Conservation (phyloP, 2,888 invertebrate species). For the Conomelus anceps region DNA sequence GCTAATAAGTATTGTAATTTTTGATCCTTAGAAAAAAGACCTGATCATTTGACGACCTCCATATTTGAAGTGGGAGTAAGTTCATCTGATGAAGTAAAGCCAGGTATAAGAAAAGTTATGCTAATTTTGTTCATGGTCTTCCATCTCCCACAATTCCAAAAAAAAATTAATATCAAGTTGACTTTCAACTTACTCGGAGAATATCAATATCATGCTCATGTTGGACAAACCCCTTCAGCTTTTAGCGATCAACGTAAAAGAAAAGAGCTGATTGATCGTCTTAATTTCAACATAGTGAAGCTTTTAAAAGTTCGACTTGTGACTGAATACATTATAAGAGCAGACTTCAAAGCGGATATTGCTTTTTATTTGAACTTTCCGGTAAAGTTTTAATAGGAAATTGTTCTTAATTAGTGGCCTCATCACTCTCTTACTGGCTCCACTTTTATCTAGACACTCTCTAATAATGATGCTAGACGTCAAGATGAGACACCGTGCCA, state of each 20-base stretch:
- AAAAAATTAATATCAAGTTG: not conserved
- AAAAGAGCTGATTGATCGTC: not conserved
- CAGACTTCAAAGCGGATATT: not conserved
- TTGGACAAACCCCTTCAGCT: not conserved
- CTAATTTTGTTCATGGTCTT: too few relatives aligned
- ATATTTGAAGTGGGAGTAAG: too few relatives aligned
- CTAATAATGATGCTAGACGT: not conserved
- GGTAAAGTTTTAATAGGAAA: not conserved
- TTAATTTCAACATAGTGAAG: not conserved
- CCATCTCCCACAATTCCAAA: not conserved
- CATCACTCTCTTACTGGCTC: not conserved
- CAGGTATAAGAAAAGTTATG: too few relatives aligned
- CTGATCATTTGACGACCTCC: too few relatives aligned
- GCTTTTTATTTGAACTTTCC: not conserved
- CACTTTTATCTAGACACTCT: not conserved
- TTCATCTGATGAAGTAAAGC: too few relatives aligned
- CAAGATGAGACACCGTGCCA: not conserved
- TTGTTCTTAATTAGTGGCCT: not conserved
- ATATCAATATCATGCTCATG: not conserved
- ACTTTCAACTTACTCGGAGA: not conserved
- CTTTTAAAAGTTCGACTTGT: not conserved
- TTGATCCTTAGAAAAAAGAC: too few relatives aligned
- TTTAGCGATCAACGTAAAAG: not conserved
- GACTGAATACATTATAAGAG: not conserved
- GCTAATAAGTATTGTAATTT: too few relatives aligned